phyloP scores from a whole-genome alignment of 2,797 vertebrate species.

The Paedocypris micromegethes region DNA sequence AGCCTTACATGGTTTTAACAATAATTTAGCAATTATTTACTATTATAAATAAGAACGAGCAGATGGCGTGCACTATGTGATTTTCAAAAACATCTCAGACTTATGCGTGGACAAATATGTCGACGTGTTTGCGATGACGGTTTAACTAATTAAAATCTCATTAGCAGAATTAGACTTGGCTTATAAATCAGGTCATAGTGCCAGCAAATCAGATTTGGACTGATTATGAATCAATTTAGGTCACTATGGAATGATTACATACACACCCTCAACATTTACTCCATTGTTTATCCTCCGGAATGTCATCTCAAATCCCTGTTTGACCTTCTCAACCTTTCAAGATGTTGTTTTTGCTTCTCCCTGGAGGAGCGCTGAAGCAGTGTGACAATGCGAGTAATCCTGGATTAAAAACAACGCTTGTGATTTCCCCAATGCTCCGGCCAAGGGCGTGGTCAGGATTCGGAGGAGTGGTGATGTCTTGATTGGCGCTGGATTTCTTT shows the following conservation, averaged over 20 bases:
- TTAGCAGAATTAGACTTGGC: constrained; percentile 6
- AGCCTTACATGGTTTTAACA: too few relatives aligned
- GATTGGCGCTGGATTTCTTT: constrained; percentile 39
- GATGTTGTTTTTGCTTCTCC: not conserved
- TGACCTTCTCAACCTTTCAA: constrained; percentile 11
- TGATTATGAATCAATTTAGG: constrained; percentile 11
- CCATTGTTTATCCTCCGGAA: constrained; percentile 13
- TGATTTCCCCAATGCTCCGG: constrained; percentile 20
- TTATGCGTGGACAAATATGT: constrained; percentile 9
- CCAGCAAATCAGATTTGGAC: constrained; percentile 17
- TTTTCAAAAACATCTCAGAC: not conserved
- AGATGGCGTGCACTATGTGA: constrained; percentile 23
- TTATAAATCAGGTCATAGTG: constrained; percentile 20
- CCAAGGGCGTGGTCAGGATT: constrained; percentile 42
- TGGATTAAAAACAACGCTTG: constrained; percentile 24
- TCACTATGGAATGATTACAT: not conserved
- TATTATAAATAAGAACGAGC: not conserved
- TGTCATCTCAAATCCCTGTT: constrained; percentile 11
- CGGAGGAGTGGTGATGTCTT: constrained; percentile 28
- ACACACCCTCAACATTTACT: not conserved
- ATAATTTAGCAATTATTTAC: too few relatives aligned
- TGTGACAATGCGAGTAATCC: constrained; percentile 12
- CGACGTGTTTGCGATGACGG: constrained; percentile 9
- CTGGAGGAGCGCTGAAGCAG: not conserved
- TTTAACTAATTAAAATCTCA: constrained; percentile 34